Percentiles rank a stretch among this genome's conserved stretches.
Conservation (phyloP, 2,888 invertebrate genomes). For the Lymantria dispar region DNA sequence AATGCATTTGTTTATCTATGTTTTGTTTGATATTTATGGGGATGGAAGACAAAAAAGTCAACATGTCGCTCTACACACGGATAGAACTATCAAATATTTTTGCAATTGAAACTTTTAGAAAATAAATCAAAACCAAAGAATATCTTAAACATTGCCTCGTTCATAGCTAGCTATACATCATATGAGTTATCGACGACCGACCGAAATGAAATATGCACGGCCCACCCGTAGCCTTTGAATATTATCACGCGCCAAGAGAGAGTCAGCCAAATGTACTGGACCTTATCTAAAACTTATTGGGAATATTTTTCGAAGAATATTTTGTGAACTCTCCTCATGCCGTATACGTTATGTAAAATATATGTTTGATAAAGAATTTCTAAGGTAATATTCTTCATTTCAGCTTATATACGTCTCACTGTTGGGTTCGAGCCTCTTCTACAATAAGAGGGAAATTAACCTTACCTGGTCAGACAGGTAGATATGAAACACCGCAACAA, state of each 20-base stretch:
- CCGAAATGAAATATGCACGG: slow-evolving; percentile 64
- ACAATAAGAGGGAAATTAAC: no score
- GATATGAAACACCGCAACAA: no score
- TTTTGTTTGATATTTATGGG: no score
- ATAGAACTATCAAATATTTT: neutral
- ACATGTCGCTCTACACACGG: no score
- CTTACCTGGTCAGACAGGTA: no score
- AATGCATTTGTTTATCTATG: no score
- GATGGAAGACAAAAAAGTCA: no score
- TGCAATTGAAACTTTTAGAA: neutral
- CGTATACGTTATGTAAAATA: neutral
- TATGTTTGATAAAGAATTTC: neutral
- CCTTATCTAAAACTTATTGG: slow-evolving; percentile 6
- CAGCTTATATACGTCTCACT: no score
- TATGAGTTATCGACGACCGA: slow-evolving; percentile 63
- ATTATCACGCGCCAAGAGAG: slow-evolving; percentile 29
- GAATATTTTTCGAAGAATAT: slow-evolving; percentile 2
- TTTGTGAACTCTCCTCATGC: neutral
- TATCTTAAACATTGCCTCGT: slow-evolving; percentile 30
- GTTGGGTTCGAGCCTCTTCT: no score
- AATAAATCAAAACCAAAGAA: slow-evolving; percentile 27
- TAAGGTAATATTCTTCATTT: no score
- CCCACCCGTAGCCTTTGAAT: slow-evolving; percentile 54
- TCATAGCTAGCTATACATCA: slow-evolving; percentile 14
- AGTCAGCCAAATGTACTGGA: slow-evolving; percentile 1